phyloP scores from a whole-genome alignment of 2,888 invertebrate genomes.

The Heliconius ethilla region DNA sequence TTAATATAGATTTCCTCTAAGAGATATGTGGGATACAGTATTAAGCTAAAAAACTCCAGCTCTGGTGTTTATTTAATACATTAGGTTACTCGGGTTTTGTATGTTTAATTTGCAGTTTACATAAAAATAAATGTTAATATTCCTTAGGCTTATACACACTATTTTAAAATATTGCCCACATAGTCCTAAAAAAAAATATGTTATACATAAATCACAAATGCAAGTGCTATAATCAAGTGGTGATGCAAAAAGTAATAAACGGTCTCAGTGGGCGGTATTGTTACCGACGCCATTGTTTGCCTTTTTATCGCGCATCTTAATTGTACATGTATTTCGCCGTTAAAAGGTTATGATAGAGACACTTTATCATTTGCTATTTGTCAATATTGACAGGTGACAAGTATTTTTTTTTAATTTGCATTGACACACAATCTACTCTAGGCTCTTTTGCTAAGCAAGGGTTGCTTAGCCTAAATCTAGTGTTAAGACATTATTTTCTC shows the following conservation, averaged over 20 bases:
- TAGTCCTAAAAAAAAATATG: too few relatives aligned
- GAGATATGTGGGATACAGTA: too few relatives aligned
- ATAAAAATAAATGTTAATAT: too few relatives aligned
- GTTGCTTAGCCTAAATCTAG: background rate
- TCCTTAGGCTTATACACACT: too few relatives aligned
- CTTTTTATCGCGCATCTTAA: constrained; percentile 45
- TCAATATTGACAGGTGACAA: constrained; percentile 28
- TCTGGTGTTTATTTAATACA: too few relatives aligned
- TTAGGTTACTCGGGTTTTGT: too few relatives aligned
- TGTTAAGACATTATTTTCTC: background rate
- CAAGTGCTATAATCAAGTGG: constrained; percentile 34
- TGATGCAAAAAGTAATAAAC: constrained; percentile 45
- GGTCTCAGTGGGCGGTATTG: constrained; percentile 43
- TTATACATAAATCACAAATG: constrained; percentile 20
- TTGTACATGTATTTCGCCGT: constrained; percentile 39
- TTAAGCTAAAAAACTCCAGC: too few relatives aligned
- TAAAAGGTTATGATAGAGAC: constrained; percentile 33
- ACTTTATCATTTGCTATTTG: constrained; percentile 31
- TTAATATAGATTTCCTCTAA: too few relatives aligned
- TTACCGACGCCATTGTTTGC: constrained; percentile 41
- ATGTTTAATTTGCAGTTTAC: too few relatives aligned
- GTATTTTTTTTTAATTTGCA: constrained; percentile 6
- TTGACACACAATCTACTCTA: background rate
- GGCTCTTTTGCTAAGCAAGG: background rate
- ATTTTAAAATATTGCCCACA: too few relatives aligned